Conservation (phyloP, 2,797 vertebrate species). For the Anguilla megastoma region DNA sequence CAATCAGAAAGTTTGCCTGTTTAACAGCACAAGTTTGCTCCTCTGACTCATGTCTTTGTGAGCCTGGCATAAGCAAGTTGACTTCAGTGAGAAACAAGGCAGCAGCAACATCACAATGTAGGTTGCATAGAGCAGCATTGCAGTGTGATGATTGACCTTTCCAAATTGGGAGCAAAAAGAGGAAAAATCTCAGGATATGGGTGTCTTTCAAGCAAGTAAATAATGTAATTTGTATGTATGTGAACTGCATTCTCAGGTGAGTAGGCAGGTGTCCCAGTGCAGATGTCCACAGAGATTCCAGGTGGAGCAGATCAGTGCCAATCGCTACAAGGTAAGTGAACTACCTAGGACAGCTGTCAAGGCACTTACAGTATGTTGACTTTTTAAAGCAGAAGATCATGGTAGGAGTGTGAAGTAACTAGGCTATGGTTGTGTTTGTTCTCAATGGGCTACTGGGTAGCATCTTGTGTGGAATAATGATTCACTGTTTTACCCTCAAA, state of each 20-base stretch:
- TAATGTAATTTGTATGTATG: background rate
- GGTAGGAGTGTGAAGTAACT: background rate
- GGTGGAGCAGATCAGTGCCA: slow-evolving; percentile 90
- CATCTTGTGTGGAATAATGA: background rate
- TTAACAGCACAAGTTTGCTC: background rate
- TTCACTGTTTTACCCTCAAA: background rate
- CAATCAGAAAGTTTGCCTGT: background rate
- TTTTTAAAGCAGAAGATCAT: background rate
- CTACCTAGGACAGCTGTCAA: too few relatives aligned
- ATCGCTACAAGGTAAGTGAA: slow-evolving; percentile 83
- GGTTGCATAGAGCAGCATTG: background rate
- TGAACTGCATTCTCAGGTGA: slow-evolving; percentile 70
- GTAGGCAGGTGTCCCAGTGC: slow-evolving; percentile 88
- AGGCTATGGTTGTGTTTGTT: background rate
- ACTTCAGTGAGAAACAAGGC: background rate
- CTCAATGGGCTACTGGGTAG: background rate
- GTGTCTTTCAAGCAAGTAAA: too few relatives aligned
- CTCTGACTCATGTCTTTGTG: background rate
- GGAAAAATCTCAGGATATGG: too few relatives aligned
- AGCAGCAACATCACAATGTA: background rate
- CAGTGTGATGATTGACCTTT: background rate
- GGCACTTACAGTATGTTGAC: background rate
- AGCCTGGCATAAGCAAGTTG: background rate
- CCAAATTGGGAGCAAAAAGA: background rate
- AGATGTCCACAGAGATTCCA: slow-evolving; percentile 87